Base-by-base conservation (phyloP, 2,797 vertebrate species). In the Cygnus olor region DNA sequence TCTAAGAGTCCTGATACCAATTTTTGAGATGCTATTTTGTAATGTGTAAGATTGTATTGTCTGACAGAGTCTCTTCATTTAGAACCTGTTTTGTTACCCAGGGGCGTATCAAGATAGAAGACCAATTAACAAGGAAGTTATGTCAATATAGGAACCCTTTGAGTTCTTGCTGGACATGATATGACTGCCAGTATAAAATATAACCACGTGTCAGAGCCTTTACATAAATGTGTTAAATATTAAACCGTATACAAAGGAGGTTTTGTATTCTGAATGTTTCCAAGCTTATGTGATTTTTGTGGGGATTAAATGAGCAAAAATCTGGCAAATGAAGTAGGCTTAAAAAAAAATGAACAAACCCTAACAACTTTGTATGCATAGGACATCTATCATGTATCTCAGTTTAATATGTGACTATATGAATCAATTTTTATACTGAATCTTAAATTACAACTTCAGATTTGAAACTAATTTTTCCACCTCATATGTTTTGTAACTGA, bases 141-240 rank as follows among this genome's bases (percentile, higher is more conserved):
- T 42, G 56, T 90, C 73, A 88, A 30, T 90, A 79, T 30, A 49
- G 53, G 66, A 91, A 38, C 44, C 32, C n/a, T 94, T 64, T 91
- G 68, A 84, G 86, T 90, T 49, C 51, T 73, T 84, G 38, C 51
- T 89, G 77, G 42, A 72, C 0, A 1, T 45, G 34, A 47, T 45
- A 28, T 94, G 57, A 53, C 66, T 8, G 5, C 66, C 30, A 53
- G 34, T 44, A 45, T 82, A 45, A 87, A 81, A 89, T 82, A 45
- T 1, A 93, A 57, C 30, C 36, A 34, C 24, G 20, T 87, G 57
- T 53, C 72, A 89, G 24, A 44, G 36, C 76, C 54, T 94, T 84
- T 90, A 79, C 83, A 85, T 87, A 87, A 93, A 94, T n/a, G 30
- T 73, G 88, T 95, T 95, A 80, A 94, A 89, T 93, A 95, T 92